Percentiles rank a stretch among this genome's conserved stretches.
phyloP scores from a whole-genome alignment of 2,888 invertebrate species.

The Strigamia maritima region DNA sequence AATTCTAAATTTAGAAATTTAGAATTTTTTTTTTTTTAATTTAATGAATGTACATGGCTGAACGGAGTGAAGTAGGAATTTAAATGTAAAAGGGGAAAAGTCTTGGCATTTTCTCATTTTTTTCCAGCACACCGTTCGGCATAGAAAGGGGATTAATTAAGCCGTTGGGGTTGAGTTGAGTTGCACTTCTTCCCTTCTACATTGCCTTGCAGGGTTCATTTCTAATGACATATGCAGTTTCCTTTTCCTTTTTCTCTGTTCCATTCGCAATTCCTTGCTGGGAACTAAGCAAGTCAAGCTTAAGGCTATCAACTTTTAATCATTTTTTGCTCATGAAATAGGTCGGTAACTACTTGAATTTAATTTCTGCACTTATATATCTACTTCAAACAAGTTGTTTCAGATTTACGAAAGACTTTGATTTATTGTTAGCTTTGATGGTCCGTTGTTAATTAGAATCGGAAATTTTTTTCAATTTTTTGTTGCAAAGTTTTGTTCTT shows the following conservation, averaged over 20 bases:
- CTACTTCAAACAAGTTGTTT: background rate
- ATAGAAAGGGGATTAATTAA: conserved; percentile 32
- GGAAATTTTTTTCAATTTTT: too few relatives aligned
- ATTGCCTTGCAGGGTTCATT: conserved; percentile 31
- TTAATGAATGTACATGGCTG: background rate
- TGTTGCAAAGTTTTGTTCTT: too few relatives aligned
- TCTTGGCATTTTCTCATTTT: conserved; percentile 30
- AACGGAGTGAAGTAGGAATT: background rate
- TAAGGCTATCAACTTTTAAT: conserved; percentile 19
- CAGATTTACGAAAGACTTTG: background rate
- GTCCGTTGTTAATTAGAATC: too few relatives aligned
- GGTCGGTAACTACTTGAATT: conserved; percentile 14
- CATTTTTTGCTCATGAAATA: conserved; percentile 7
- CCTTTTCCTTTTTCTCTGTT: background rate
- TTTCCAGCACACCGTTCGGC: conserved; percentile 13
- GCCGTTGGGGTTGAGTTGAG: conserved; percentile 34
- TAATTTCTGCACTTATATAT: conserved; percentile 9
- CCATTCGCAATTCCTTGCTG: conserved; percentile 1
- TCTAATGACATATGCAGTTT: conserved; percentile 32
- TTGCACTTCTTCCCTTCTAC: background rate
- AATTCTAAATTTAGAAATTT: too few relatives aligned
- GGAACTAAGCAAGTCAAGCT: background rate
- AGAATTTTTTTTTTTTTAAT: background rate
- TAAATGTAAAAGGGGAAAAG: conserved; percentile 22
- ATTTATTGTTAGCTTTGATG: background rate